phyloP scores from a whole-genome alignment of 2,888 invertebrate species.

The Eupsilia transversa region DNA sequence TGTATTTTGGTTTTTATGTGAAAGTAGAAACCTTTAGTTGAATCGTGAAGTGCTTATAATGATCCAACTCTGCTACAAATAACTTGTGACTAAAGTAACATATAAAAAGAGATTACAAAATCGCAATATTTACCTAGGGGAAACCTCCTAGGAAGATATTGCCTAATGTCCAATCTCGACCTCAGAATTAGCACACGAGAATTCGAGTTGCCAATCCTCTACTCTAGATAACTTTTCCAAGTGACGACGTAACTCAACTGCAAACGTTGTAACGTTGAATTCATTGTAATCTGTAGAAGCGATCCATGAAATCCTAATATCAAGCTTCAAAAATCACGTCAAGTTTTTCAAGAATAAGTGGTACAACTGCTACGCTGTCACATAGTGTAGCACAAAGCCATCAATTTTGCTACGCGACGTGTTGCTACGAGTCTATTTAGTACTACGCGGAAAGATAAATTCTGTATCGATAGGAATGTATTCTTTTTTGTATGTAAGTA shows the following conservation, averaged over 20 bases:
- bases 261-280: not conserved
- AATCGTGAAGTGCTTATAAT: not conserved
- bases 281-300: not conserved
- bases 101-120: not conserved
- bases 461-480: not conserved
- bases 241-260: not conserved
- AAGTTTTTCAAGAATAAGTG: not conserved
- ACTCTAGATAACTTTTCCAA: not conserved
- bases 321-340: too few relatives aligned
- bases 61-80: not conserved
- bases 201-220: not conserved
- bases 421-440: conserved; percentile 4
- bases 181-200: not conserved
- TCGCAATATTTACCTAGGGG: not conserved
- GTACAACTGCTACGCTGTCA: not conserved
- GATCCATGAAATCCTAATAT: too few relatives aligned
- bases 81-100: too few relatives aligned
- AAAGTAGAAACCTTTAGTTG: too few relatives aligned
- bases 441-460: not conserved
- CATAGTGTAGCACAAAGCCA: too few relatives aligned
- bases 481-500: not conserved
- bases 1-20: not conserved
- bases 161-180: not conserved
- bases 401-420: too few relatives aligned
- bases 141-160: not conserved